Percentiles rank a stretch among this genome's conserved stretches.
Conservation (phyloP, 2,113 vertebrate genomes). For the Rhabdomys dilectus region DNA sequence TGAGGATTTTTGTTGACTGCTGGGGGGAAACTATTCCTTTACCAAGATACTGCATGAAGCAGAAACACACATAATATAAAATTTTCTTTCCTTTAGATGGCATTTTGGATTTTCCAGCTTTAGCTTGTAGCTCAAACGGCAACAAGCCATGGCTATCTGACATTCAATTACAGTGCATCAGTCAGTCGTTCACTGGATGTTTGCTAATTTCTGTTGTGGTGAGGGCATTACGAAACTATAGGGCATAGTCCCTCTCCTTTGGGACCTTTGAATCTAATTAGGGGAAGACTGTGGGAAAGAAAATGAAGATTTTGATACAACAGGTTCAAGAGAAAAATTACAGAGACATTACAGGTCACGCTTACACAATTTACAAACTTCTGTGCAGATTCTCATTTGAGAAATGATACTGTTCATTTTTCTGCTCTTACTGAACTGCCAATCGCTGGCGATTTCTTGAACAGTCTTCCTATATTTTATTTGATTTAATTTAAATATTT, state of each 20-base stretch:
- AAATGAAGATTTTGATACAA: slow-evolving; percentile 30
- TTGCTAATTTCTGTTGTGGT: background rate
- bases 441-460: background rate
- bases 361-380: background rate
- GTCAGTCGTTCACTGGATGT: background rate
- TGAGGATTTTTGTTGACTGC: slow-evolving; percentile 38
- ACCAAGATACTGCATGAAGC: background rate
- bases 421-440: background rate
- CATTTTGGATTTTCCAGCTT: background rate
- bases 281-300: background rate
- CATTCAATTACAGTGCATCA: background rate
- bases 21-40: background rate
- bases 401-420: background rate
- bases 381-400: slow-evolving; percentile 20
- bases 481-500: slow-evolving; percentile 11
- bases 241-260: background rate
- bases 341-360: background rate
- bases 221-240: background rate
- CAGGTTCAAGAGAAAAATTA: background rate
- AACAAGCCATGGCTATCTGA: background rate
- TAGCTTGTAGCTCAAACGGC: background rate
- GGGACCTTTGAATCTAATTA: slow-evolving; percentile 17
- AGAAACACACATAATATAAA: background rate
- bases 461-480: background rate
- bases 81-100: background rate